Percentiles rank a stretch among this genome's conserved stretches.
Conservation (phyloP, 2,113 vertebrate genomes). For the human region DNA sequence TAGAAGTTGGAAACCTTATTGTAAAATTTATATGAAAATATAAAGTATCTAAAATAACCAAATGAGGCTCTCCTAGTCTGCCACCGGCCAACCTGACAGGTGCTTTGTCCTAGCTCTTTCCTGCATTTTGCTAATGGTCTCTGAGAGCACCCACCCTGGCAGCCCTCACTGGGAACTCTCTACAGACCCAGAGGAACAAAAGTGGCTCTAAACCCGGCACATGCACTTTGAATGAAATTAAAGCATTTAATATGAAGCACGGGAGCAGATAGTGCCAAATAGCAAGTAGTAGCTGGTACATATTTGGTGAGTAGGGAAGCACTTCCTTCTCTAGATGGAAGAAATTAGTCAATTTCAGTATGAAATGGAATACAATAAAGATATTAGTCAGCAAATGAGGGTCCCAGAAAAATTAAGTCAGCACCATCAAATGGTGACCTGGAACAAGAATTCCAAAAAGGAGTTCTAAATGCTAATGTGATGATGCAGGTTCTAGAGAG, state of each 20-base stretch:
- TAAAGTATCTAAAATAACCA: background rate
- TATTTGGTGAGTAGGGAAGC: slow-evolving; percentile 88
- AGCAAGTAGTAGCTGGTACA: slow-evolving; percentile 30
- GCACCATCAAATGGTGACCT: slow-evolving; percentile 85
- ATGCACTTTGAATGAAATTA: background rate
- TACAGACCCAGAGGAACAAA: background rate
- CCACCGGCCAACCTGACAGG: background rate
- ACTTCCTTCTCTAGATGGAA: slow-evolving; percentile 93
- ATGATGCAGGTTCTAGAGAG: slow-evolving; percentile 95
- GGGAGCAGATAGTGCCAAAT: slow-evolving; percentile 33
- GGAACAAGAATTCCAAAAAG: slow-evolving; percentile 73
- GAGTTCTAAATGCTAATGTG: slow-evolving; percentile 83
- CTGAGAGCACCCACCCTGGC: background rate
- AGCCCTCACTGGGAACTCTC: background rate
- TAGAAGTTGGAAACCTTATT: background rate
- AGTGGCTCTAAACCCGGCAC: slow-evolving; percentile 22
- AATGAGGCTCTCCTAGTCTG: background rate
- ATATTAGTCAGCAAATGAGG: slow-evolving; percentile 95
- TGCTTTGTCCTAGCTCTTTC: background rate
- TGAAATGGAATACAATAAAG: slow-evolving; percentile 94
- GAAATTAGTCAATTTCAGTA: slow-evolving; percentile 95
- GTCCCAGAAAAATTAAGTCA: slow-evolving; percentile 93
- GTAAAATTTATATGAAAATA: background rate
- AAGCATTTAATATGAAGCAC: slow-evolving; percentile 61
- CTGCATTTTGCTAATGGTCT: background rate